phyloP scores from a whole-genome alignment of 2,888 invertebrate species.

The Tridacna gigas region DNA sequence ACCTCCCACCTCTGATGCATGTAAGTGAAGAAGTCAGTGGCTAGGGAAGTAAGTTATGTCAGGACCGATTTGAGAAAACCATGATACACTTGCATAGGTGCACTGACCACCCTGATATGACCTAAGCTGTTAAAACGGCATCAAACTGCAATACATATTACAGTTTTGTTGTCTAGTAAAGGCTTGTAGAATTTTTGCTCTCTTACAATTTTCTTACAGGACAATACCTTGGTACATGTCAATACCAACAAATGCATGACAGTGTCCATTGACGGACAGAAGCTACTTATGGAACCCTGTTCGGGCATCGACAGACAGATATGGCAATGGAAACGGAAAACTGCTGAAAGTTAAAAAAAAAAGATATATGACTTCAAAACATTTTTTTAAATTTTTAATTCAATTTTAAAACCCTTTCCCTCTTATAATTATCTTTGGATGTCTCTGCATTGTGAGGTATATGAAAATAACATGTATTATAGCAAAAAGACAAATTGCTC shows the following conservation, averaged over 20 bases:
- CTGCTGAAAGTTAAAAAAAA: constrained; percentile 38
- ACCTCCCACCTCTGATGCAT: too few species aligned
- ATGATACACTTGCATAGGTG: too few species aligned
- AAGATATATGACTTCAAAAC: too few species aligned
- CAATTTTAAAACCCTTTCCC: neutral
- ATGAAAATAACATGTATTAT: neutral
- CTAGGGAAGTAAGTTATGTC: too few species aligned
- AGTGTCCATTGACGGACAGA: constrained; percentile 81
- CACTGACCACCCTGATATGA: too few species aligned
- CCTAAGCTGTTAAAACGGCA: too few species aligned
- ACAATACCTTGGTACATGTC: constrained; percentile 80
- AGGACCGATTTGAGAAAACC: too few species aligned
- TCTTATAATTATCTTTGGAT: neutral
- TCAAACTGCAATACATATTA: too few species aligned
- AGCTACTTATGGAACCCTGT: constrained; percentile 81
- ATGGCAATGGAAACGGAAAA: constrained; percentile 83
- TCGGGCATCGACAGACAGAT: constrained; percentile 81
- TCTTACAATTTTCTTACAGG: constrained; percentile 70
- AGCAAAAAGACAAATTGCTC: neutral
- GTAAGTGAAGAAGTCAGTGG: too few species aligned
- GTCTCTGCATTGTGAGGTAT: neutral
- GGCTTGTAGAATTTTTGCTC: too few species aligned
- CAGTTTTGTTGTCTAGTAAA: too few species aligned
- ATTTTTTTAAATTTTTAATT: neutral
- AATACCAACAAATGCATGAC: constrained; percentile 83